Conservation (phyloP, 2,797 vertebrate genomes). For the Dendrocincla tyrannina region DNA sequence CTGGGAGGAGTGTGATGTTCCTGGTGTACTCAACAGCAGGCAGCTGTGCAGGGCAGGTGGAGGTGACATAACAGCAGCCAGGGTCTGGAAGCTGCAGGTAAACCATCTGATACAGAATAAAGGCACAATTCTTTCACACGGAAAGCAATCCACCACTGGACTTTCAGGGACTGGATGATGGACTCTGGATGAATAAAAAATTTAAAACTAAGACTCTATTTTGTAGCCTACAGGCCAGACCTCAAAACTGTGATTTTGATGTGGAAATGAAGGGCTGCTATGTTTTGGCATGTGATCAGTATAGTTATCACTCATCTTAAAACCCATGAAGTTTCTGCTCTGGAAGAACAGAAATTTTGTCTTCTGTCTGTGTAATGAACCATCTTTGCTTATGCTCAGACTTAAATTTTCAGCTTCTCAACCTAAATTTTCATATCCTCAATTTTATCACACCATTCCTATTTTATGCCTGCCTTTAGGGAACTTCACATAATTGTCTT, state of each 20-base stretch:
- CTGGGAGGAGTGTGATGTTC: background rate
- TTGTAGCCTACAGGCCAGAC: background rate
- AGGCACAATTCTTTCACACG: fast-evolving
- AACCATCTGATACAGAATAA: background rate
- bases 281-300: background rate
- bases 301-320: background rate
- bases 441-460: background rate
- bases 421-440: background rate
- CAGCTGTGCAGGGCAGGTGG: background rate
- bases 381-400: background rate
- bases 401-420: background rate
- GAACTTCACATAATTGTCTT: background rate
- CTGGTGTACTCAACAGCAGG: background rate
- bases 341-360: background rate
- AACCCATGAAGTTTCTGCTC: background rate
- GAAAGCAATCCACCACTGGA: background rate
- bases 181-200: background rate
- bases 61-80: background rate
- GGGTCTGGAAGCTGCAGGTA: background rate
- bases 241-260: background rate
- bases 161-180: background rate
- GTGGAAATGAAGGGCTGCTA: background rate
- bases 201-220: background rate
- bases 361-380: background rate
- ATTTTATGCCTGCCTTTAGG: background rate